Conservation (phyloP, 2,888 invertebrate species). For the Stenoptilia bipunctidactyla region DNA sequence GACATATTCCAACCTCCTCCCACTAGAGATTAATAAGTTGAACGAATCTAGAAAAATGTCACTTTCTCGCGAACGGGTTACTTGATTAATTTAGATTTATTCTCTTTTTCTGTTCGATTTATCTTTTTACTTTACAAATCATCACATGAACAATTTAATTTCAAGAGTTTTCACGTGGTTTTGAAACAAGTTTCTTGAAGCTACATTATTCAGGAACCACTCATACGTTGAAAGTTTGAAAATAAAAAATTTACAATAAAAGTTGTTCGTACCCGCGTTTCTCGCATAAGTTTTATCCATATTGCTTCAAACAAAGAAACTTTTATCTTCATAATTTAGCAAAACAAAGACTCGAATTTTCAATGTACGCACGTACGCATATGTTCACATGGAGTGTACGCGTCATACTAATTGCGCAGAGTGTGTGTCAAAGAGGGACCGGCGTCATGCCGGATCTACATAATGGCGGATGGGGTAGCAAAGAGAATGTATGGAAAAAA, state of each 20-base stretch:
- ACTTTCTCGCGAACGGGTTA: conserved; percentile 18
- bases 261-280: background rate
- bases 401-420: conserved; percentile 65
- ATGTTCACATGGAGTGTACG: conserved; percentile 14
- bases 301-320: background rate
- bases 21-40: conserved; percentile 63
- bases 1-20: conserved; percentile 39
- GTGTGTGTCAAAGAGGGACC: conserved; percentile 67
- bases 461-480: conserved; percentile 59
- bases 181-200: too few species aligned
- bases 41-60: conserved; percentile 65
- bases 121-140: too few species aligned
- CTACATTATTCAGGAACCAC: background rate
- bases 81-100: too few species aligned
- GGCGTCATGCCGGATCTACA: conserved; percentile 59
- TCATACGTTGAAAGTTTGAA: background rate
- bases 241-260: conserved; percentile 1
- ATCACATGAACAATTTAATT: too few species aligned
- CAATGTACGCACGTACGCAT: conserved; percentile 19
- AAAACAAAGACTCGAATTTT: conserved; percentile 17
- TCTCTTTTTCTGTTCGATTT: background rate
- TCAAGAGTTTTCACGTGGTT: too few species aligned
- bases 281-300: background rate
- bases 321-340: conserved; percentile 1
- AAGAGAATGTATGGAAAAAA: conserved; percentile 55